These are phyloP conservation scores for Astyanax mexicanus DNA, from an alignment of 2,797 vertebrate genomes.

Conservation along the genomic window DNA sequence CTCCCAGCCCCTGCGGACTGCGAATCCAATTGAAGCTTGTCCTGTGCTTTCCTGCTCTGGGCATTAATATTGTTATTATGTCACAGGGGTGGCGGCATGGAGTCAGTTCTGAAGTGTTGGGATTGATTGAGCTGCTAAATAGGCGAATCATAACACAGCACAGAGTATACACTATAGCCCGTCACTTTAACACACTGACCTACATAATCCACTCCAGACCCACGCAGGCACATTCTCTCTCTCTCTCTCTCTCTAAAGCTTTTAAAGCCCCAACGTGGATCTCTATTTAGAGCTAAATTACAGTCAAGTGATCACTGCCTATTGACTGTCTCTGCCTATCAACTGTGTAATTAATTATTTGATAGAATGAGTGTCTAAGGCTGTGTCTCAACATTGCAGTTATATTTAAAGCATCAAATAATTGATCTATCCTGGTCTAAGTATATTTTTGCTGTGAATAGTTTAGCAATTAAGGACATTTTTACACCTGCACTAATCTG, in stretches of 20 bases:
- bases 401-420: too few relatives aligned
- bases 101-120: background rate
- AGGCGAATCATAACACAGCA: constrained; percentile 42
- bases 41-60: constrained; percentile 22
- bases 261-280: constrained; percentile 1
- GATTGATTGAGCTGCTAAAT: constrained; percentile 37
- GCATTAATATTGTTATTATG: constrained; percentile 32
- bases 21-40: constrained; percentile 22
- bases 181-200: constrained; percentile 55
- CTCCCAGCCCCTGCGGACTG: background rate
- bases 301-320: background rate
- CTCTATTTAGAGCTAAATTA: background rate
- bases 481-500: too few relatives aligned
- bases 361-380: too few relatives aligned
- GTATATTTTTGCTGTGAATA: too few relatives aligned
- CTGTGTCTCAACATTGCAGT: too few relatives aligned
- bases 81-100: background rate
- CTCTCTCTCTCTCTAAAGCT: background rate
- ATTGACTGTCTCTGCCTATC: background rate
- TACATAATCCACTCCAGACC: constrained; percentile 48
- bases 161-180: constrained; percentile 32
- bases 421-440: too few relatives aligned
- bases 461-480: too few relatives aligned
- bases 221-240: background rate
- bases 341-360: too few relatives aligned